Evolutionary conservation across 1,140 invertebrate species (phyloP).

Genomic region (Eumeta japonica): DNA sequence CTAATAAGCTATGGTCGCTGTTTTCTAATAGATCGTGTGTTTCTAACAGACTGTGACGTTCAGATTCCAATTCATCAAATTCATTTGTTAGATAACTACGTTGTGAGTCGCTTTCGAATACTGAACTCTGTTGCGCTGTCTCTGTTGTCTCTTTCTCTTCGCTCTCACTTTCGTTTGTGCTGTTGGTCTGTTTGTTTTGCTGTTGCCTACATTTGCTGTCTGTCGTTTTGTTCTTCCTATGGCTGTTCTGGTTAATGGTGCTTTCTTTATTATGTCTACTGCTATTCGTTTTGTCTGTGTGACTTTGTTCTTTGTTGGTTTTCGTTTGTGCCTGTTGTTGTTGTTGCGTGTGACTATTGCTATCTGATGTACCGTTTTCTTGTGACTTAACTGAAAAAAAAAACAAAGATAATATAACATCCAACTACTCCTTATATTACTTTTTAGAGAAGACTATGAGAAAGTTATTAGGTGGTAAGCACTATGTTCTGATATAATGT

Average conservation of each 20-base stretch:
- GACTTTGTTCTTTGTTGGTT: constrained; percentile 35
- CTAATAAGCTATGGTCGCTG: constrained; percentile 47
- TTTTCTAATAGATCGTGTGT: constrained; percentile 49
- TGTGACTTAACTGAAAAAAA: constrained; percentile 49
- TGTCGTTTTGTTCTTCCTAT: constrained; percentile 36
- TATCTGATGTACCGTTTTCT: constrained; percentile 53
- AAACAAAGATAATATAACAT: neutral
- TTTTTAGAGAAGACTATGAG: too few relatives aligned
- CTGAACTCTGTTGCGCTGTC: constrained; percentile 27
- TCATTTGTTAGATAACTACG: constrained; percentile 52
- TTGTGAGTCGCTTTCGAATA: constrained; percentile 46
- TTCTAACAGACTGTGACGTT: constrained; percentile 51
- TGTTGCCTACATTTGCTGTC: constrained; percentile 40
- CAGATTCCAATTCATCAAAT: constrained; percentile 49
- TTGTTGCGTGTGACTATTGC: constrained; percentile 41
- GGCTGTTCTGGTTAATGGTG: constrained; percentile 36
- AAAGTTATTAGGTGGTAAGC: too few relatives aligned
- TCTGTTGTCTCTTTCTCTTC: constrained; percentile 22
- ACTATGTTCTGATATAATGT: too few relatives aligned
- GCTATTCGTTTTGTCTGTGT: too few relatives aligned
- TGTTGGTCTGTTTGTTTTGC: constrained; percentile 41
- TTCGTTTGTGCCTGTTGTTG: constrained; percentile 45
- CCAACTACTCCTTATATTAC: too few relatives aligned
- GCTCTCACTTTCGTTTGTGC: constrained; percentile 40
- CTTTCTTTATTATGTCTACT: too few relatives aligned